These are phyloP conservation scores for Nyctibius grandis DNA, from an alignment of 2,797 vertebrate species.

Conservation along the genomic window DNA sequence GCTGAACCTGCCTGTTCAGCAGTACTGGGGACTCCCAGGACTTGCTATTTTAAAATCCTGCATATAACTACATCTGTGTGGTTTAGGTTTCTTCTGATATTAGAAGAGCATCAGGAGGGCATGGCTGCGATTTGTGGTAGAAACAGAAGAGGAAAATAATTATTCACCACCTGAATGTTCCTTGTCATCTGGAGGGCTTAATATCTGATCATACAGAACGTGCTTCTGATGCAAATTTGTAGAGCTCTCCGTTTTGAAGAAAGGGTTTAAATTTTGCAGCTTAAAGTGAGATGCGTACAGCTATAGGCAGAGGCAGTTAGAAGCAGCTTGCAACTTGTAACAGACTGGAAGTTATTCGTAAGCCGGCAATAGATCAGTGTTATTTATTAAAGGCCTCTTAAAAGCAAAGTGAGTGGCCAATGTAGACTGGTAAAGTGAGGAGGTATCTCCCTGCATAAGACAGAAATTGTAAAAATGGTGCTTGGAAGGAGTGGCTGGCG, in stretches of 20 bases:
- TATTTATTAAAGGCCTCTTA: background rate
- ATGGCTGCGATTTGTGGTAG: background rate
- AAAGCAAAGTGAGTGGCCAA: background rate
- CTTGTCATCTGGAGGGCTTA: background rate
- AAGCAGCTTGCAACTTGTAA: background rate
- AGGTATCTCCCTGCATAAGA: background rate
- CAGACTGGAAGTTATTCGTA: background rate
- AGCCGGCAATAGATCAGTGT: background rate
- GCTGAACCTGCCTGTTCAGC: background rate
- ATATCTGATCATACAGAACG: background rate
- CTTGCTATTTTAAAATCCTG: background rate
- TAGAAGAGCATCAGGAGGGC: background rate
- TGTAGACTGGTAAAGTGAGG: fast-evolving
- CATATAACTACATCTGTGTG: background rate
- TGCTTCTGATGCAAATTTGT: background rate
- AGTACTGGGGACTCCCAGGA: background rate
- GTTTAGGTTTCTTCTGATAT: background rate
- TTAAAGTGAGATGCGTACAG: background rate
- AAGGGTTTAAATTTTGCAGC: background rate
- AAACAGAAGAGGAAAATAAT: background rate
- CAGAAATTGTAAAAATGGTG: background rate
- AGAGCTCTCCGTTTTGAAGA: background rate
- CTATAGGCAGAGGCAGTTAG: background rate
- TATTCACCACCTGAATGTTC: background rate
- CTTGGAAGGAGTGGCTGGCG: background rate